phyloP scores from a whole-genome alignment of 2,888 invertebrate genomes.

The Rhagonycha fulva region DNA sequence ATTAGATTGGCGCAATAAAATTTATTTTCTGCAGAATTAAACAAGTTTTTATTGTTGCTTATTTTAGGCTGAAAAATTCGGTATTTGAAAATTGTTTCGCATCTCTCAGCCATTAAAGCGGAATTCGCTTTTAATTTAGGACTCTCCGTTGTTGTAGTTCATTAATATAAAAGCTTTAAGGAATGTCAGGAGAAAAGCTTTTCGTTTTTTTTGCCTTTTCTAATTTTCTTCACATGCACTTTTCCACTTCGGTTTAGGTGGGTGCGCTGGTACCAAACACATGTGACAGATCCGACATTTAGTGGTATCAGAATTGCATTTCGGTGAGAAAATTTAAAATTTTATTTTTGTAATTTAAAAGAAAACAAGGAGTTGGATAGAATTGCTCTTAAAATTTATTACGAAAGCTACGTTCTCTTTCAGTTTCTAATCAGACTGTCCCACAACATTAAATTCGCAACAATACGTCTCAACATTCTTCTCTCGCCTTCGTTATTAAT shows the following conservation, averaged over 20 bases:
- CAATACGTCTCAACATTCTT: background rate
- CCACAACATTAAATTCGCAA: background rate
- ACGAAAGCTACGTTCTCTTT: background rate
- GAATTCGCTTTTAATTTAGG: background rate
- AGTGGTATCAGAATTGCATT: background rate
- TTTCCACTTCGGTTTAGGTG: background rate
- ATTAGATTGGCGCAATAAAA: background rate
- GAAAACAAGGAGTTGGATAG: background rate
- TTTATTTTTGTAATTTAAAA: background rate
- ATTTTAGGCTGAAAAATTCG: background rate
- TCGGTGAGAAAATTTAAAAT: background rate
- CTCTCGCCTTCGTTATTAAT: background rate
- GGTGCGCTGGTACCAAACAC: background rate
- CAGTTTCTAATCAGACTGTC: background rate
- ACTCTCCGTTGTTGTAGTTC: background rate
- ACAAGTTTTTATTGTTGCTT: background rate
- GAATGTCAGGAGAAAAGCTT: background rate
- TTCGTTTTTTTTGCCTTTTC: background rate
- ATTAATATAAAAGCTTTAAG: background rate
- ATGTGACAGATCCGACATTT: background rate
- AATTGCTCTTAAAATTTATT: background rate
- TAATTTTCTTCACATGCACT: background rate
- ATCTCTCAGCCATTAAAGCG: background rate
- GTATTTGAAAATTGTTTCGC: background rate
- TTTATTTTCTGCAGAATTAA: background rate